Conservation (phyloP, 2,113 vertebrate species). For the Etheostoma cragini region DNA sequence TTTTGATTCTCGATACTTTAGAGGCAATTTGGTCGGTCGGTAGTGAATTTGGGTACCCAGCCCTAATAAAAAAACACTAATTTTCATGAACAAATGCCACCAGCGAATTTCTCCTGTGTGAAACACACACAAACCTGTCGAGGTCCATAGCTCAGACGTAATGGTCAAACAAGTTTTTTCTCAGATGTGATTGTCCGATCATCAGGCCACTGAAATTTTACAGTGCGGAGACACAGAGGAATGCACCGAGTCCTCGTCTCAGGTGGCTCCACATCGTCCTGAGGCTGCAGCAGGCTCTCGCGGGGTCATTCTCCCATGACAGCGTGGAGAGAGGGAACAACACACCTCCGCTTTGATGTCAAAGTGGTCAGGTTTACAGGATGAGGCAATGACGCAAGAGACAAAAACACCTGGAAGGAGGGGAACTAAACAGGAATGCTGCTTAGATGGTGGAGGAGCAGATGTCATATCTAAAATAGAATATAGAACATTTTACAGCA, state of each 20-base stretch:
- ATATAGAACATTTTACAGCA: neutral
- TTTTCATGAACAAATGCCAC: neutral
- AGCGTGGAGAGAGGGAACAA: constrained; percentile 57
- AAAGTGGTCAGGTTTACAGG: constrained; percentile 57
- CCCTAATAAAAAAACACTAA: too few species aligned
- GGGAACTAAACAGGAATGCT: constrained; percentile 61
- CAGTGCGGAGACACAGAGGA: constrained; percentile 41
- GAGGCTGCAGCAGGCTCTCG: constrained; percentile 50
- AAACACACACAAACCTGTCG: constrained; percentile 4
- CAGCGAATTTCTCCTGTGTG: neutral
- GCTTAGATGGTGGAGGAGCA: neutral
- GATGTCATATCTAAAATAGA: constrained; percentile 2
- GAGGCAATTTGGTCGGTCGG: too few species aligned
- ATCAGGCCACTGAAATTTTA: constrained; percentile 23
- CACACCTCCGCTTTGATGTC: constrained; percentile 75
- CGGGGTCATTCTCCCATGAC: constrained; percentile 78
- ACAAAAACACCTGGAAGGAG: constrained; percentile 69
- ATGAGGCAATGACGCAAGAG: constrained; percentile 52
- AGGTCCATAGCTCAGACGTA: constrained; percentile 25
- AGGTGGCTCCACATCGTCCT: constrained; percentile 64
- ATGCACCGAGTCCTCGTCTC: constrained; percentile 71
- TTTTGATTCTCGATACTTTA: too few species aligned
- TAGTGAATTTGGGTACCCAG: too few species aligned
- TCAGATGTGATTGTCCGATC: neutral
- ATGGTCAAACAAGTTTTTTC: constrained; percentile 26